A percentile compares a stretch with the other conserved stretches of the same genome.
These are phyloP conservation scores for Galaxias olidus DNA, from an alignment of 2,797 vertebrate species.

Conservation along the genomic window DNA sequence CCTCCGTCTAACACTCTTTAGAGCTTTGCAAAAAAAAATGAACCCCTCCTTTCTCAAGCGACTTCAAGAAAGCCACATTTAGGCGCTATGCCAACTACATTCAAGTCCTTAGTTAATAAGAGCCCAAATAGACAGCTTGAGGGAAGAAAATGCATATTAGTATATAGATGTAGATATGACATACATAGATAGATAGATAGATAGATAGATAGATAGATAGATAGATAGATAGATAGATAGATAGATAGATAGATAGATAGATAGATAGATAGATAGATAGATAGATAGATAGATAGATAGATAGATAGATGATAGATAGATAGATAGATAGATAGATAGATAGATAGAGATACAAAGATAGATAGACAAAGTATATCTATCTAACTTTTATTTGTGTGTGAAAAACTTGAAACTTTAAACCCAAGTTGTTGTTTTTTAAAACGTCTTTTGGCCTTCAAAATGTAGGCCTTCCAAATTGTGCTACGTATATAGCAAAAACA, in stretches of 20 bases:
- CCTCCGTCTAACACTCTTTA: slow-evolving; percentile 74
- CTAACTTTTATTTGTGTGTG: background rate
- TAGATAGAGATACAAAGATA: slow-evolving; percentile 31
- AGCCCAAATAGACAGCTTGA: slow-evolving; percentile 42
- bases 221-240: slow-evolving; percentile 44
- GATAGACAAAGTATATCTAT: slow-evolving; percentile 2
- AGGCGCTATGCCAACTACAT: slow-evolving; percentile 66
- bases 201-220: slow-evolving; percentile 29
- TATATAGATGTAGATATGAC: slow-evolving; percentile 18
- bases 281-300: slow-evolving; percentile 54
- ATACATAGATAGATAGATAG: slow-evolving; percentile 36
- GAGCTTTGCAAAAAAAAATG: slow-evolving; percentile 71
- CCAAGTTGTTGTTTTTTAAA: no score
- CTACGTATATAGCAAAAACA: no score
- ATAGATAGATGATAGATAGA: slow-evolving; percentile 28
- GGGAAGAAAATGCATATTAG: slow-evolving; percentile 28
- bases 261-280: slow-evolving; percentile 39
- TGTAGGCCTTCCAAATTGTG: no score
- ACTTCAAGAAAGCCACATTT: slow-evolving; percentile 63
- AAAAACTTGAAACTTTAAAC: background rate
- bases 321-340: slow-evolving; percentile 24
- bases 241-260: slow-evolving; percentile 43
- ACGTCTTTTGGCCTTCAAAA: no score
- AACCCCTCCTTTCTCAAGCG: slow-evolving; percentile 54
- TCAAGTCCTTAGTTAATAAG: slow-evolving; percentile 60